Evolutionary conservation across 2,888 invertebrate species (phyloP), one percentile per base, ranked within the genome.

Genomic region (Sphaerophoria taeniata): DNA sequence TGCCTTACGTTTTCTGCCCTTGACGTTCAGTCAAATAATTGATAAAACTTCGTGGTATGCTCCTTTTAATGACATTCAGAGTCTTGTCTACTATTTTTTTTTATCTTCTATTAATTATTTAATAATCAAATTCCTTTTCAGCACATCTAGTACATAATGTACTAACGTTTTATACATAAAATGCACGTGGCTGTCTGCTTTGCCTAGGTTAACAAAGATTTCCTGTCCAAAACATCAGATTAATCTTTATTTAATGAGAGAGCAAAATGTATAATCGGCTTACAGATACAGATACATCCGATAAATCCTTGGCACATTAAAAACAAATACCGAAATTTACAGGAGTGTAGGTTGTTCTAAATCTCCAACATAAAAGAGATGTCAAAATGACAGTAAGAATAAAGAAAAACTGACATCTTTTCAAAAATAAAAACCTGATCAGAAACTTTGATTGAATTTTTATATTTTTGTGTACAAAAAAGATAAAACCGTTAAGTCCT

Each of bases 171-270:
- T 43, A 16, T 39, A 34, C 36, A 5, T 16, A 39, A 39, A 4
- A 58, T 9, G 2, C 58, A 58, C 58, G 14, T 34, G 49, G 16
- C 34, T 56, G 14, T 47, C 14, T 34, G 14, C 5, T 9, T 16
- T 49, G 12, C 43, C 43, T 43, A 65, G 49, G 34, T 49, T 65
- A 49, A 47, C 49, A 65, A 49, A 14, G 47, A 49, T 65, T 49
- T 16, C 16, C 33, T 16, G 49, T 12, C 49, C 5, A 16, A 49
- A 49, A 49, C 49, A 12, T 34, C 1, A 49, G 49, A 65, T 16
- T 12, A 65, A 16, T 65, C 5, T 65, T 16, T 16, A 49, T 49
- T 49, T 65, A 49, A 65, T 65, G 34, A 65, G 34, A 49, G 5
- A 34, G 45, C 14, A 53, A 31, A 11, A 31, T 7, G 31, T n/a